Base-by-base conservation (phyloP, 2,888 invertebrate species). In the Heliothis peltigera region DNA sequence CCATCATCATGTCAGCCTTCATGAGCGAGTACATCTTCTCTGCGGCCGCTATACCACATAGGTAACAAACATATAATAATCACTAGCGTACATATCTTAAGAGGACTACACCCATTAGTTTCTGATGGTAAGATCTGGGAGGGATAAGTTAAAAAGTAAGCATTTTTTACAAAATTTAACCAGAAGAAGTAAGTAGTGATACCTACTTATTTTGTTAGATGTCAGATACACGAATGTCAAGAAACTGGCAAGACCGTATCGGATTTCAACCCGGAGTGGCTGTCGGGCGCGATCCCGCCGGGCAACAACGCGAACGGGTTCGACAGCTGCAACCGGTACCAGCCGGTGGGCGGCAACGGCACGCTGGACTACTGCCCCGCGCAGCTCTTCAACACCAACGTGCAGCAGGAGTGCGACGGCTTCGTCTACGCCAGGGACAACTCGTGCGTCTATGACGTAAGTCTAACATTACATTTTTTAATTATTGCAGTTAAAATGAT, bases 11-110 rank as follows among this genome's bases (percentile, higher is more conserved):
- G 86, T 96, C 96, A 2, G 96, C 96, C 0, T 96, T 96, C 70
- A 95, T 96, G 78, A 95, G 96, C 73, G 96, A 96, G 49, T 97
- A 96, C 82, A 96, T 97, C 63, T 97, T 97, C 87, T 96, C 97
- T 0, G 96, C 97, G 0, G 96, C 96, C 59, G 95, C 96, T 66
- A 91, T 97, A 18, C 95, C 96, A 47, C 96, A 97, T 93, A 96
- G 97, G 97, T 97, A 32, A 91, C 82, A 19, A n/a, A n/a, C n/a
- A n/a, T n/a, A n/a, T n/a, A n/a, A n/a, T n/a, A n/a, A n/a, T n/a
- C n/a, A n/a, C n/a, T n/a, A n/a, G n/a, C n/a, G n/a, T n/a, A n/a
- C n/a, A n/a, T n/a, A n/a, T n/a, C n/a, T n/a, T n/a, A n/a, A n/a
- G n/a, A n/a, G n/a, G n/a, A n/a, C n/a, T n/a, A n/a, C n/a, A n/a